These are phyloP conservation scores for Cyanistes caeruleus DNA, from an alignment of 2,113 vertebrate genomes.

Conservation along the genomic window DNA sequence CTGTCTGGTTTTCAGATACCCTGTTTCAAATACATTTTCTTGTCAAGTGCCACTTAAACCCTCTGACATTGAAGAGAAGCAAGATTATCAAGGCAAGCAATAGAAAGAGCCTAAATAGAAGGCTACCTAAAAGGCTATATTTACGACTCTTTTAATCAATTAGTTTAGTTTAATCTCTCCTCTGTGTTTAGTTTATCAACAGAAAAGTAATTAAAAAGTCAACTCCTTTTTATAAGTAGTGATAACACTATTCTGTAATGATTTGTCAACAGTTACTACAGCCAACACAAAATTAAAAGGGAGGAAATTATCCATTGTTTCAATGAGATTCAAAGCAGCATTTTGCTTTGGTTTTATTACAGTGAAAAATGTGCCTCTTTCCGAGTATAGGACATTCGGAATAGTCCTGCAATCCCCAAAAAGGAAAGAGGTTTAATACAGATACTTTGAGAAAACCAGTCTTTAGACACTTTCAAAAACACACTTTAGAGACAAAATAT, in stretches of 20 bases:
- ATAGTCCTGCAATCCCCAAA: background rate
- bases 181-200: background rate
- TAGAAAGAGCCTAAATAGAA: background rate
- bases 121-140: background rate
- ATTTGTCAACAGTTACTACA: background rate
- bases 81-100: background rate
- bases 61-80: background rate
- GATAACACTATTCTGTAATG: background rate
- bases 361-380: background rate
- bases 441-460: background rate
- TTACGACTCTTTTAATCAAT: background rate
- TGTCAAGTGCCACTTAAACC: background rate
- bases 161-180: background rate
- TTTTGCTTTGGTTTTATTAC: background rate
- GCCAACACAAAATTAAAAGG: background rate
- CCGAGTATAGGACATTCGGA: background rate
- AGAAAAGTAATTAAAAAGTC: slow-evolving; percentile 31
- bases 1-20: background rate
- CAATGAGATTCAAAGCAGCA: background rate
- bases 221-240: background rate
- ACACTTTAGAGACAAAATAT: background rate
- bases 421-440: background rate
- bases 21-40: background rate
- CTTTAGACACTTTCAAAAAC: background rate
- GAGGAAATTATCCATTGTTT: background rate